These are phyloP conservation scores for Candoia aspera DNA, from an alignment of 2,113 vertebrate genomes.

Conservation along the genomic window DNA sequence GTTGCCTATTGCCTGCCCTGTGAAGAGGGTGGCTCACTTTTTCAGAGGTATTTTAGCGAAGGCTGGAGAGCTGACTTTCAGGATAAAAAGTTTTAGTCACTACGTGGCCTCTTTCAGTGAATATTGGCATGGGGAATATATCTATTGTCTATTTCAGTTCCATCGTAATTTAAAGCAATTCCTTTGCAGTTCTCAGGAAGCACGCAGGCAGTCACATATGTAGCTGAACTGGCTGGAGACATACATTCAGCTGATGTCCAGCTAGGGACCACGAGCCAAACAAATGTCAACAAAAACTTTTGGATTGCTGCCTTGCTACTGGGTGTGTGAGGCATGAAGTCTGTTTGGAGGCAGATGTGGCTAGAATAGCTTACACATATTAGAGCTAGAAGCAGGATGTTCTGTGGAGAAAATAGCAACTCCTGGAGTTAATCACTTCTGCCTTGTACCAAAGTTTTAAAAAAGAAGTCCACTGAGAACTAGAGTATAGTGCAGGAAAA, in stretches of 20 bases:
- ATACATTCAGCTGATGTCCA: constrained; percentile 63
- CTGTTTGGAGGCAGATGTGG: constrained; percentile 48
- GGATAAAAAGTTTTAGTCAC: constrained; percentile 10
- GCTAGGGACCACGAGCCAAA: constrained; percentile 51
- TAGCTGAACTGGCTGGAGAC: constrained; percentile 48
- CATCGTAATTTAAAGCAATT: constrained; percentile 34
- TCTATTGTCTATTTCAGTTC: constrained; percentile 28
- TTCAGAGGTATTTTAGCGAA: neutral
- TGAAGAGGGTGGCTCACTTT: neutral
- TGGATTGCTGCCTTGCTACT: constrained; percentile 67
- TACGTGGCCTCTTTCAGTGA: constrained; percentile 21
- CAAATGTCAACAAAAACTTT: constrained; percentile 61
- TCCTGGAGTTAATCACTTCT: constrained; percentile 16
- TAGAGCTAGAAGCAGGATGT: constrained; percentile 30
- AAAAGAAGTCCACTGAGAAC: neutral
- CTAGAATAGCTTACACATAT: constrained; percentile 38
- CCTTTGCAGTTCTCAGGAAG: constrained; percentile 48
- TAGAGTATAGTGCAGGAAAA: neutral
- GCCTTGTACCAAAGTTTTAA: constrained; percentile 7
- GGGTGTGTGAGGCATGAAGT: constrained; percentile 52
- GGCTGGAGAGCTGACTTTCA: neutral
- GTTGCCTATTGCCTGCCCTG: neutral
- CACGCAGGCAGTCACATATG: constrained; percentile 46
- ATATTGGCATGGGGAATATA: constrained; percentile 7
- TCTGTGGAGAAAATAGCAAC: constrained; percentile 8